Conservation (phyloP, 2,113 vertebrate species). For the Phodopus roborovskii region DNA sequence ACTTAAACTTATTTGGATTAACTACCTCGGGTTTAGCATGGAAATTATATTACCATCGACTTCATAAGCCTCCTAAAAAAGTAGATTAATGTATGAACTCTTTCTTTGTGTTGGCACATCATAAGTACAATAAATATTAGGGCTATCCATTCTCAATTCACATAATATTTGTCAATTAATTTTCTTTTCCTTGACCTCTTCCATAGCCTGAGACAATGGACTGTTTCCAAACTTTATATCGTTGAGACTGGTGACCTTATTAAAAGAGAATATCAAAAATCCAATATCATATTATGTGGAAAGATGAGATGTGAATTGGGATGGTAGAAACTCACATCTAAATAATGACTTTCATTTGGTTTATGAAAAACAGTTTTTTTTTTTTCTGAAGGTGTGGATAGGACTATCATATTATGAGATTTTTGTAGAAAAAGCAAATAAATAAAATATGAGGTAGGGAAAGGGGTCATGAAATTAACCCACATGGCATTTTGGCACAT, state of each 20-base stretch:
- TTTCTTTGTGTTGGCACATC: neutral
- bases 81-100: neutral
- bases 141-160: neutral
- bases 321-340: neutral
- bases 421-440: slow-evolving; percentile 40
- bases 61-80: neutral
- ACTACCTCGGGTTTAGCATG: neutral
- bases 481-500: slow-evolving; percentile 52
- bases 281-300: neutral
- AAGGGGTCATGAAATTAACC: slow-evolving; percentile 60
- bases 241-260: slow-evolving; percentile 52
- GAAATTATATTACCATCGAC: neutral
- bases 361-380: slow-evolving; percentile 13
- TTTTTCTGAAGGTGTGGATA: neutral
- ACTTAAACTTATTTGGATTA: neutral
- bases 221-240: slow-evolving; percentile 20
- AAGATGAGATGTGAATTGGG: neutral
- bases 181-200: slow-evolving; percentile 34
- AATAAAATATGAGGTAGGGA: slow-evolving; percentile 40
- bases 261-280: slow-evolving; percentile 66
- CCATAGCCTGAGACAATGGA: neutral
- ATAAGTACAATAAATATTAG: slow-evolving; percentile 17
- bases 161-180: slow-evolving; percentile 28
- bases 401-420: neutral
- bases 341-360: neutral